These are phyloP conservation scores for Sus scrofa DNA, from an alignment of 2,113 vertebrate genomes.

Conservation along the genomic window T2T-Sscrofa CM000816.6:74048001-74048500, in stretches of 20 bases:
- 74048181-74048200: slow-evolving; percentile 97
- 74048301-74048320: not conserved
- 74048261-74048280: slow-evolving; percentile 97
- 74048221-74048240: slow-evolving; percentile 98
- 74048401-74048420: not conserved
- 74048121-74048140: slow-evolving; percentile 97
- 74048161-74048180: slow-evolving; percentile 98
- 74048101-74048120: not conserved
- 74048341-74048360: not conserved
- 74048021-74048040: not conserved
- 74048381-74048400: not conserved
- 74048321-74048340: not conserved
- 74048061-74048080: not conserved
- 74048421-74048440: not conserved
- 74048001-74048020: not conserved
- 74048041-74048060: not conserved
- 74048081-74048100: not conserved
- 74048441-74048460: not conserved
- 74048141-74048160: slow-evolving; percentile 97
- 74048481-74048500: not conserved
- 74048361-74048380: not conserved
- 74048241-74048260: slow-evolving; percentile 97
- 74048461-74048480: not conserved
- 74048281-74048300: slow-evolving; percentile 65
- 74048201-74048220: slow-evolving; percentile 95